Evolutionary conservation across 2,113 vertebrate species (phyloP).

Genomic region (Sylvilagus bachmani): DNA sequence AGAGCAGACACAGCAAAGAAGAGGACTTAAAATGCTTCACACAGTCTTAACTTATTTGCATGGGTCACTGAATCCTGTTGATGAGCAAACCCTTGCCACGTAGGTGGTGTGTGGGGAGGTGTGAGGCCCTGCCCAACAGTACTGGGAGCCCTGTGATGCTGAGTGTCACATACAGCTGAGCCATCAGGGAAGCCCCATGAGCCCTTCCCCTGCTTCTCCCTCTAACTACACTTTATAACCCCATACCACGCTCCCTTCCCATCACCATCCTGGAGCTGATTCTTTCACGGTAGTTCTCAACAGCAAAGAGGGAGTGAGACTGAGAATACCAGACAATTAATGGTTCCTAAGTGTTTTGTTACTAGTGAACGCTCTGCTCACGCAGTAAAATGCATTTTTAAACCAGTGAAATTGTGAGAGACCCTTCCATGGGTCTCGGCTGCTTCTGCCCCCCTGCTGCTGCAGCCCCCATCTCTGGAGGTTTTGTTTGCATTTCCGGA

Average conservation of each 20-base stretch:
- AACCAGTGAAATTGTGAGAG: not conserved
- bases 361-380: not conserved
- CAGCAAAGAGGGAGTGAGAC: not conserved
- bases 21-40: not conserved
- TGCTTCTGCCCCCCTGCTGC: not conserved
- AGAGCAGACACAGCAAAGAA: not conserved
- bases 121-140: not conserved
- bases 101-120: too few relatives aligned
- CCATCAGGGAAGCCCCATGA: not conserved
- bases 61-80: not conserved
- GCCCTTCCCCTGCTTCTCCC: not conserved
- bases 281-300: not conserved
- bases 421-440: not conserved
- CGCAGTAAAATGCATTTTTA: not conserved
- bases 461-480: not conserved
- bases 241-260: not conserved
- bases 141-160: not conserved
- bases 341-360: not conserved
- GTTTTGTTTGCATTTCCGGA: not conserved
- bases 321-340: not conserved
- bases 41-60: not conserved
- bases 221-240: rapidly evolving
- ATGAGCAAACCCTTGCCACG: too few relatives aligned
- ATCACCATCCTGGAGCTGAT: too few relatives aligned
- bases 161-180: not conserved